Evolutionary conservation across 2,797 vertebrate species (phyloP).

Genomic region (Bradypodion pumilum): DNA sequence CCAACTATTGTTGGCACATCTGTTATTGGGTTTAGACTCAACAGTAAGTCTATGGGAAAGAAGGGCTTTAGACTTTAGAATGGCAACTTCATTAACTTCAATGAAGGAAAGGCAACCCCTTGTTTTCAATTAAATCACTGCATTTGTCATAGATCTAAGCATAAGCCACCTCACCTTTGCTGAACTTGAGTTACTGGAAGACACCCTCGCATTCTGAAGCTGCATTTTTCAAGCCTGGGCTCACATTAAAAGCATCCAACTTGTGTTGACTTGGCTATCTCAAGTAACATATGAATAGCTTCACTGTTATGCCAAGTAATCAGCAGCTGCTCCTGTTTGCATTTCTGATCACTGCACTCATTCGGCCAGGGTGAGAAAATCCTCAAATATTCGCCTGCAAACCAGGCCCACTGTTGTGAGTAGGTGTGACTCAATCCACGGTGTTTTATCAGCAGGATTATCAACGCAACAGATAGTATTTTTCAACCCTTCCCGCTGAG

Average conservation of each 20-base stretch:
- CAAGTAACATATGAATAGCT: constrained; percentile 57
- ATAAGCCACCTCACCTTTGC: constrained; percentile 23
- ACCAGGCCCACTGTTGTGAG: constrained; percentile 26
- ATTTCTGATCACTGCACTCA: constrained; percentile 46
- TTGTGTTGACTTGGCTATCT: constrained; percentile 59
- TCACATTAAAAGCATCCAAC: constrained; percentile 50
- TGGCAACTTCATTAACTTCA: background rate
- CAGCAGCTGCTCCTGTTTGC: constrained; percentile 68
- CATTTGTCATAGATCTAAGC: background rate
- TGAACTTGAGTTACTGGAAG: constrained; percentile 49
- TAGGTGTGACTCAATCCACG: background rate
- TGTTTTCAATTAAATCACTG: constrained; percentile 3
- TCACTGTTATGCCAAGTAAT: constrained; percentile 56
- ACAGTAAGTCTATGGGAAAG: constrained; percentile 27
- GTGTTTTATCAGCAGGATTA: background rate
- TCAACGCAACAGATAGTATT: background rate
- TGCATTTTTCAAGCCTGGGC: constrained; percentile 57
- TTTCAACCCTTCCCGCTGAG: constrained; percentile 4
- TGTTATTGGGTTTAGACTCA: too few relatives aligned
- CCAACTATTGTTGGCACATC: too few relatives aligned
- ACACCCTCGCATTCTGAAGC: constrained; percentile 47
- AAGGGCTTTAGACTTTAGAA: constrained; percentile 34
- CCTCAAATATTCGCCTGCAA: constrained; percentile 51
- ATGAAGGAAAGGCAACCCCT: background rate
- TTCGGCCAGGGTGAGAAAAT: constrained; percentile 28